Base-by-base conservation (phyloP, 2,113 vertebrate genomes). In the Hydropotes inermis region DNA sequence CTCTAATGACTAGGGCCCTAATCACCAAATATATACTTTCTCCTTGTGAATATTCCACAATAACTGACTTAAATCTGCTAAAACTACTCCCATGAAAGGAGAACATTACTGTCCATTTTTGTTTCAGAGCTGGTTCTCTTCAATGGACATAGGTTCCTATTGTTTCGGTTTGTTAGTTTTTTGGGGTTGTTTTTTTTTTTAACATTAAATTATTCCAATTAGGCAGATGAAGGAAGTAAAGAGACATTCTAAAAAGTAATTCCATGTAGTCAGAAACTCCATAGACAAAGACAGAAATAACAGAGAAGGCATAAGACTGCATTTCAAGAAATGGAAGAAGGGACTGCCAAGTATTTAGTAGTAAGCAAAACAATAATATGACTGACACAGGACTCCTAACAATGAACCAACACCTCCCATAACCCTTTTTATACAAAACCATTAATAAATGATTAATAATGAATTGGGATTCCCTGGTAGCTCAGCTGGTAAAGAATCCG, bases 261-360 rank as follows among this genome's bases (percentile, higher is more conserved):
- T 94, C 43, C 43, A 45, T 85, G 16, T 36, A 96, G 50, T 96
- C 33, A 81, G 33, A 74, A 85, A 95, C 33, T 78, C 91, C 87
- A 94, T 0, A 92, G 50, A 87, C 33, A 17, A 97, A 95, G 47
- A 84, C 2, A 55, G 78, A 95, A 96, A 97, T 93, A 96, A 30
- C 7, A 43, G 11, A 61, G 39, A 61, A 93, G 13, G 54, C 23
- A 96, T 83, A 27, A 92, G 39, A 95, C 83, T 60, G 17, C 19
- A 93, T 89, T 78, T 45, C 6, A 97, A 45, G 78, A 97, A 91
- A 88, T 83, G 36, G 39, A 84, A 89, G n/a, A 96, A 25, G 6
- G 3, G 7, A 88, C 47, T 81, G 39, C 28, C 33, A 91, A 55
- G 79, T 74, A 93, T 30, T 93, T 93, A 96, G 93, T 30, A 84